These are phyloP conservation scores for Triplophysa rosa DNA, from an alignment of 2,113 vertebrate genomes.

Conservation along the genomic window DNA sequence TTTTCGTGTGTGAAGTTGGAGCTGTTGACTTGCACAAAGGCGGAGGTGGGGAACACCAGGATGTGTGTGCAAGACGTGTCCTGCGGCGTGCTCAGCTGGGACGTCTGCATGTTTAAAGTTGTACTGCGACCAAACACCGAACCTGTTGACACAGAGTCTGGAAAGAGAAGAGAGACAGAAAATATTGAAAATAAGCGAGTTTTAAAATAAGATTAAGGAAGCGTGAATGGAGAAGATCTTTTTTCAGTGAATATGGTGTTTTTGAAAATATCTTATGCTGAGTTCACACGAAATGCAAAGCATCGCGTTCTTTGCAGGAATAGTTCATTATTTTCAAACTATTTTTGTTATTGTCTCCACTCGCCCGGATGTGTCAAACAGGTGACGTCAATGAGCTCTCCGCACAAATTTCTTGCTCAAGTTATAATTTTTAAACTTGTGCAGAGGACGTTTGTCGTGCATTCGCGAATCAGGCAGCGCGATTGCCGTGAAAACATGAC, in stretches of 20 bases:
- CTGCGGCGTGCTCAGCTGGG: conserved; percentile 93
- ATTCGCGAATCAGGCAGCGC: no score
- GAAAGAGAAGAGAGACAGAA: conserved; percentile 14
- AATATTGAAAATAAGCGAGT: conserved; percentile 46
- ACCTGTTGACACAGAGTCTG: conserved; percentile 88
- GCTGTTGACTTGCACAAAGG: conserved; percentile 91
- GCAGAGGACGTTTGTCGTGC: no score
- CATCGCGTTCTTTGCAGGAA: no score
- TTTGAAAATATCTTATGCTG: no score
- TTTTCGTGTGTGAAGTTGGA: conserved; percentile 88
- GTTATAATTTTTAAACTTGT: no score
- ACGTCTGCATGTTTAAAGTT: conserved; percentile 94
- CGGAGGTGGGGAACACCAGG: conserved; percentile 94
- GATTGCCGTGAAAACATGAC: no score
- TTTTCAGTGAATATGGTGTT: neutral
- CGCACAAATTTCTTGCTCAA: no score
- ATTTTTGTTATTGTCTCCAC: no score
- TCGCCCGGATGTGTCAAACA: no score
- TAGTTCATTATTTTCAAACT: no score
- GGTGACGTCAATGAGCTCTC: no score
- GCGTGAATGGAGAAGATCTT: neutral
- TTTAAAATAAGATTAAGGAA: neutral
- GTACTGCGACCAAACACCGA: conserved; percentile 96
- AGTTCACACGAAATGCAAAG: no score
- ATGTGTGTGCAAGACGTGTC: conserved; percentile 97